Evolutionary conservation across 1,140 invertebrate genomes (phyloP).

Genomic region (Aphelenchoides besseyi): DNA sequence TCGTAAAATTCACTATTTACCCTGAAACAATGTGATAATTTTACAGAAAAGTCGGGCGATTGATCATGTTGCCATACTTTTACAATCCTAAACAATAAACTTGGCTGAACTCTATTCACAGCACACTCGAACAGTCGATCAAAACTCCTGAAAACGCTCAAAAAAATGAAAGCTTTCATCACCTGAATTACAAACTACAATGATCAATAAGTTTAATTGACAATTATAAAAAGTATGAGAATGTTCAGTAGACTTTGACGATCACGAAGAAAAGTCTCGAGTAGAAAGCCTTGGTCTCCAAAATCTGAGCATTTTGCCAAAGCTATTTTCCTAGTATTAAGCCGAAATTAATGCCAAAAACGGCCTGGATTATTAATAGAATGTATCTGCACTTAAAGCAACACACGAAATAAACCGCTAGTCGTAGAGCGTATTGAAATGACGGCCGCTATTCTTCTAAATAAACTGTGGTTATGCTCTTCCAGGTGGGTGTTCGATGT

Average conservation of each 20-base stretch:
- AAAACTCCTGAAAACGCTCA: too few species aligned
- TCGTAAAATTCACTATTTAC: too few species aligned
- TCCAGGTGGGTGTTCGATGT: background rate
- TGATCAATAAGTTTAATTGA: too few species aligned
- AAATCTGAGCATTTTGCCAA: background rate
- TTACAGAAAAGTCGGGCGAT: background rate
- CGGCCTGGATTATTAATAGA: background rate
- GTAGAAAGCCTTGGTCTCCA: background rate
- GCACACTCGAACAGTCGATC: too few species aligned
- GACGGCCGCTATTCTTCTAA: background rate
- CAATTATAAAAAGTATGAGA: too few species aligned
- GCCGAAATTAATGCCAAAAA: conserved; percentile 6
- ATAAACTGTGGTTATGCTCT: background rate
- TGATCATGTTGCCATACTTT: background rate
- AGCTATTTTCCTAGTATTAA: background rate
- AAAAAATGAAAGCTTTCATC: too few species aligned
- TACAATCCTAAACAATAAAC: background rate
- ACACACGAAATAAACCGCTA: background rate
- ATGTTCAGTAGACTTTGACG: too few species aligned
- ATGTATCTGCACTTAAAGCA: too few species aligned
- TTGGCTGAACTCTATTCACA: too few species aligned
- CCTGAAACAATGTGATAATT: background rate
- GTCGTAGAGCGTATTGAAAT: background rate
- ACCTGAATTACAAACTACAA: too few species aligned
- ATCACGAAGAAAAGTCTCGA: too few species aligned